Base-by-base conservation (phyloP, 1,140 invertebrate genomes). In the Myzus persicae region DNA sequence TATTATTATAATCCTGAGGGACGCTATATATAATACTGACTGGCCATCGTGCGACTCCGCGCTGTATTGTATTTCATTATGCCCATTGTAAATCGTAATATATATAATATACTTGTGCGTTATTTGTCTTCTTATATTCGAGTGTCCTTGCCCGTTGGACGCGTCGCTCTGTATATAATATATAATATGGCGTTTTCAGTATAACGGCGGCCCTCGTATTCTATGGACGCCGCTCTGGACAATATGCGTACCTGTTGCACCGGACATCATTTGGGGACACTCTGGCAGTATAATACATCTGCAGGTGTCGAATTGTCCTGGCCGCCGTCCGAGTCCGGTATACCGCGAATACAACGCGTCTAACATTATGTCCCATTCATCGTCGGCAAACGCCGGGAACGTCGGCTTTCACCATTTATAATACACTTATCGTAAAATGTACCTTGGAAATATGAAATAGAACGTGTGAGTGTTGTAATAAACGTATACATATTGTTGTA, bases 291-390 rank as follows among this genome's bases (percentile, higher is more conserved):
- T 76, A 76, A 76, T 76, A n/a, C 14, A 76, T 4, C 31, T n/a
- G 59, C 59, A 76, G 59, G 59, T 76, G 59, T 76, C 59, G 59
- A 76, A 76, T 76, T 76, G 59, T 76, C 59, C 59, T 67, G 59
- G 9, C 9, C n/a, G 31, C 59, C 14, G 59, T 76, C n/a, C 31
- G 59, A 76, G 59, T 76, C 59, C 59, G 59, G 59, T 76, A 36
- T n/a, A 36, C n/a, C 59, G n/a, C 31, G 59, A 76, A n/a, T 76
- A n/a, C 31, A 76, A 76, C 59, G 31, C 59, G n/a, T 76, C n/a
- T 54, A 54, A 8, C n/a, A n/a, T n/a, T 48, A 54, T 54, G 51
- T 59, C 14, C 59, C 59, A 76, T 76, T 76, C 59, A 76, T n/a
- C 14, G 5, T n/a, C n/a, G n/a, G n/a, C n/a, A n/a, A n/a, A n/a